Conservation (phyloP, 2,797 vertebrate species). For the Amphiprion clarkii region DNA sequence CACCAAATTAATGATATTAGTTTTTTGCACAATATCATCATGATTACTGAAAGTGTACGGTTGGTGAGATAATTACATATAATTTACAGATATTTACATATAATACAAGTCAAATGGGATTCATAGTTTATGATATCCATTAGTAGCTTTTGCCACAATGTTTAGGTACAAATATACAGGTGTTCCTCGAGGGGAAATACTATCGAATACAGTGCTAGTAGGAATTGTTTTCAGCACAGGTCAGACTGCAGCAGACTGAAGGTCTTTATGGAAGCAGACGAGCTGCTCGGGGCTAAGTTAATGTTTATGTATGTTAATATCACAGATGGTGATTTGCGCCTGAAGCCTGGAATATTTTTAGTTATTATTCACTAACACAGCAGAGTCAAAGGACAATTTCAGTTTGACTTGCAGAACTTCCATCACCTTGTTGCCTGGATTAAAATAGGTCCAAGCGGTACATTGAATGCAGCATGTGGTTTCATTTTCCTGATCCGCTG, state of each 20-base stretch:
- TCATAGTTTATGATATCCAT: conserved; percentile 1
- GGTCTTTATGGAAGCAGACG: conserved; percentile 30
- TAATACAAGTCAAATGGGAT: background rate
- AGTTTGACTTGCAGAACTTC: conserved; percentile 14
- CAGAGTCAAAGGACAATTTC: conserved; percentile 21
- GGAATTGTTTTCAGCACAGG: conserved; percentile 13
- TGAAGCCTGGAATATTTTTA: conserved; percentile 34
- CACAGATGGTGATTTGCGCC: conserved; percentile 53
- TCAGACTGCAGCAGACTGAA: conserved; percentile 14
- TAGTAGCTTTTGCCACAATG: background rate
- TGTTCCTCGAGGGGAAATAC: conserved; percentile 14
- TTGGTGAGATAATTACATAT: conserved; percentile 18
- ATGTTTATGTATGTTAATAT: conserved; percentile 60
- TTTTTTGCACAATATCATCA: background rate
- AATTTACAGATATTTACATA: conserved; percentile 4
- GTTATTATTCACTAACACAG: conserved; percentile 32
- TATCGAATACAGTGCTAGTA: background rate
- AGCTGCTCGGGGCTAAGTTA: conserved; percentile 38
- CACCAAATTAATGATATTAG: background rate
- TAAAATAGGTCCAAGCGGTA: background rate
- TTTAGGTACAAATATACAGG: conserved; percentile 25
- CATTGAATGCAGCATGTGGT: background rate
- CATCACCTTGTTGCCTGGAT: background rate
- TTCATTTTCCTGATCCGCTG: background rate
- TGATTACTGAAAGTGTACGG: background rate